phyloP scores from a whole-genome alignment of 2,888 invertebrate genomes.

The Cyrtodaria siliqua region DNA sequence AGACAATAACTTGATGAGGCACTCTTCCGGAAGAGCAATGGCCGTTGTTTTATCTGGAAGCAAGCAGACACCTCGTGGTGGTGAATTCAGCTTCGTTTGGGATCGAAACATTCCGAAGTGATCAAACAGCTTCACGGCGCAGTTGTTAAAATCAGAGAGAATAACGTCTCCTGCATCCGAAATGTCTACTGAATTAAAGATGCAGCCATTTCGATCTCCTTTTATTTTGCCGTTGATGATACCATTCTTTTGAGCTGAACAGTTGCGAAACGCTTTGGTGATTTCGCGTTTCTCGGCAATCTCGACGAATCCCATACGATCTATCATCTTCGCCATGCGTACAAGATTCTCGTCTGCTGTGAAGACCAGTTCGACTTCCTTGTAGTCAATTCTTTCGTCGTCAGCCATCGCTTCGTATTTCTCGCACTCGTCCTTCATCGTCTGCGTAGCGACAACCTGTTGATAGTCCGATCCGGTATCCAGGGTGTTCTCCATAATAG shows the following conservation, averaged over 20 bases:
- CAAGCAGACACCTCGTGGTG: constrained; percentile 57
- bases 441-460: constrained; percentile 53
- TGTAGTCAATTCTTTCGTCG: constrained; percentile 60
- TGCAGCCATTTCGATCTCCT: constrained; percentile 58
- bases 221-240: constrained; percentile 60
- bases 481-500: constrained; percentile 43
- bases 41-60: constrained; percentile 55
- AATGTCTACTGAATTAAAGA: constrained; percentile 63
- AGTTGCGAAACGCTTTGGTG: constrained; percentile 51
- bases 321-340: constrained; percentile 48
- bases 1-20: constrained; percentile 58
- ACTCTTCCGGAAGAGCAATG: constrained; percentile 61
- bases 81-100: constrained; percentile 47
- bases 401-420: constrained; percentile 59
- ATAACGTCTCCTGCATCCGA: constrained; percentile 55
- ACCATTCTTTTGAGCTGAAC: constrained; percentile 61
- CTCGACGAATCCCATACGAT: constrained; percentile 57
- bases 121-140: constrained; percentile 58
- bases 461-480: constrained; percentile 49
- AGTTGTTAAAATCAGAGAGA: constrained; percentile 63
- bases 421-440: constrained; percentile 50
- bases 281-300: constrained; percentile 54
- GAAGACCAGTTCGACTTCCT: constrained; percentile 58
- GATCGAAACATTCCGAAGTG: constrained; percentile 62
- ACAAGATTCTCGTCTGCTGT: constrained; percentile 59